Conservation (phyloP, 37 sponge, comb jelly and placozoan genomes). For the Chondrilla cf. caribensis region DNA sequence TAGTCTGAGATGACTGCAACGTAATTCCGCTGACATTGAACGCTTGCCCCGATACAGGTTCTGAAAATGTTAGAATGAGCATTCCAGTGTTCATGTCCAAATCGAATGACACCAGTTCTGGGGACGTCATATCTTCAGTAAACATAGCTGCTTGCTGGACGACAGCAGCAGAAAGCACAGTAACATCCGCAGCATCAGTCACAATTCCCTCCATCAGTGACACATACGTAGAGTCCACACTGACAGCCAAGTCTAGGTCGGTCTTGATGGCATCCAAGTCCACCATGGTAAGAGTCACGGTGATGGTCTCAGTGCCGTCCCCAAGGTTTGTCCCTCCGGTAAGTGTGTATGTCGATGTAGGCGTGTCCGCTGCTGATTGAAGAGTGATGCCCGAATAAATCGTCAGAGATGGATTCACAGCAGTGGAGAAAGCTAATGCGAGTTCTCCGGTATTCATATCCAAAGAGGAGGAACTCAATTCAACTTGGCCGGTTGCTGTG, state of each 20-base stretch:
- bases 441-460: too few relatives aligned
- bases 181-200: constrained; percentile 34
- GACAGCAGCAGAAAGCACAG: background rate
- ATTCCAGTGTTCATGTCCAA: constrained; percentile 73
- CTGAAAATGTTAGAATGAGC: constrained; percentile 58
- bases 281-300: constrained; percentile 29
- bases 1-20: constrained; percentile 42
- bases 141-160: constrained; percentile 46
- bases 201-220: constrained; percentile 44
- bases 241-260: constrained; percentile 59
- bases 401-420: too few relatives aligned
- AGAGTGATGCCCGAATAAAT: too few relatives aligned
- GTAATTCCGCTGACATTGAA: constrained; percentile 67
- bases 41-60: constrained; percentile 45
- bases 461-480: too few relatives aligned
- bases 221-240: constrained; percentile 43
- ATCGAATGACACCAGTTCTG: constrained; percentile 36
- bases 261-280: constrained; percentile 75
- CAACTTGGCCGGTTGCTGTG: too few relatives aligned
- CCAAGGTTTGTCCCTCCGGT: too few relatives aligned
- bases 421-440: too few relatives aligned
- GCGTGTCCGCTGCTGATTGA: too few relatives aligned
- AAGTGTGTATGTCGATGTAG: too few relatives aligned
- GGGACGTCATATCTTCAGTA: constrained; percentile 43
- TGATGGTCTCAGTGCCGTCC: background rate